Base-by-base conservation (phyloP, 2,888 invertebrate species). In the Vanessa cardui region DNA sequence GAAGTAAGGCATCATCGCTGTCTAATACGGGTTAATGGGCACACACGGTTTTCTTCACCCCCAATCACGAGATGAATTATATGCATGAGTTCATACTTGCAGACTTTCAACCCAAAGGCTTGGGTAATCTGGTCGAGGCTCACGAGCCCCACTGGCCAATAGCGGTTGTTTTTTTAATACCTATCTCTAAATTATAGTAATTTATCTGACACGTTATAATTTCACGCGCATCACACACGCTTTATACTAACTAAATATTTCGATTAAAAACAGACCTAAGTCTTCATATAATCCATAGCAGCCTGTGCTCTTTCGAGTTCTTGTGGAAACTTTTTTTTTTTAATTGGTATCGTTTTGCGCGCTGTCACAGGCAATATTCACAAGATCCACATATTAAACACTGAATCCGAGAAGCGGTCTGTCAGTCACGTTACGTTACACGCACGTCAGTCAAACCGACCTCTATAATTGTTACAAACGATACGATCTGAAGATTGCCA, bases 401-500 rank as follows among this genome's bases (percentile, higher is more conserved):
- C 50, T 52, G 54, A 54, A 64, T 64, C 64, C 64, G 68, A 64
- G 39, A 61, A 26, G 58, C 45, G 49, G 31, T 50, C 66, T 56
- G 60, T 62, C 64, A 64, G 67, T 61, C 70, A 68, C 64, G 72
- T 70, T 46, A 58, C 63, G 65, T 74, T 74, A 63, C 69, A 74
- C 72, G 70, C 70, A 26, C 62, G 73, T 71, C 73, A 70, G 54
- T 74, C 68, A 62, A 68, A 50, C 68, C 54, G 68, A 54, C 47
- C 58, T 63, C 54, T 45, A 12, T 66, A 66, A 66, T 66, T 56
- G 61, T 65, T 56, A 56, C 33, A 20, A 31, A 21, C 33, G 68
- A 59, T 64, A 52, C 39, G 33, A 66, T 66, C 66, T 66, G 2
- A 16, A 54, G 26, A 15, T 54, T 31, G 26, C 26, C 5, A 54